Conservation (phyloP, 2,797 vertebrate genomes). For the Macropus fuliginosus region DNA sequence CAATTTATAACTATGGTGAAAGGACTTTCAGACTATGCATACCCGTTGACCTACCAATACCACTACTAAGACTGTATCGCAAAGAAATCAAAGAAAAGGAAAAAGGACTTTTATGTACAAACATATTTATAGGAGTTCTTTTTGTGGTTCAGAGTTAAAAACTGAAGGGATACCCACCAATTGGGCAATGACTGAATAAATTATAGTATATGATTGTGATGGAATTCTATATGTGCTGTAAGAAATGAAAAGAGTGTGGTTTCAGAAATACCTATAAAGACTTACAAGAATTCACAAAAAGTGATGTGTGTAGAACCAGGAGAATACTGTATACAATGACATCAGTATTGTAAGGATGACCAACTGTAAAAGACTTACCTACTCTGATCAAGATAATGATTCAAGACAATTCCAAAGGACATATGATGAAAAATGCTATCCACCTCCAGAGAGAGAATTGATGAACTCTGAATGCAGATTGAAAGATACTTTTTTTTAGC, state of each 20-base stretch:
- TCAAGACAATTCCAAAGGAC: not conserved
- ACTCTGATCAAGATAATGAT: not conserved
- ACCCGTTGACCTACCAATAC: too few relatives aligned
- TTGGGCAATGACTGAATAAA: not conserved
- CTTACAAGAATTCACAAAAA: not conserved
- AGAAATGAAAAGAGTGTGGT: not conserved
- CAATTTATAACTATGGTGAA: too few relatives aligned
- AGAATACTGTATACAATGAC: not conserved
- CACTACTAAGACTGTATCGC: too few relatives aligned
- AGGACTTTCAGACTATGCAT: too few relatives aligned
- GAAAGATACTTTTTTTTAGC: not conserved
- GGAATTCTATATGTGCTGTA: not conserved
- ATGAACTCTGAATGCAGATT: not conserved
- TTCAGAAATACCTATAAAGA: not conserved
- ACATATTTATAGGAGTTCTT: not conserved
- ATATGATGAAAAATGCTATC: not conserved
- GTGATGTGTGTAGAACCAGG: not conserved
- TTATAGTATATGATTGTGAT: not conserved
- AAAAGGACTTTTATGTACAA: not conserved
- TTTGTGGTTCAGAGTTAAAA: not conserved
- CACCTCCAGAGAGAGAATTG: not conserved
- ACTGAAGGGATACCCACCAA: not conserved
- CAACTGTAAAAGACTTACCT: too few relatives aligned
- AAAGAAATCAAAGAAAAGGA: not conserved
- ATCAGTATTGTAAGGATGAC: not conserved